Conservation (phyloP, 2,888 invertebrate genomes). For the Hemicrepidius hirtus region DNA sequence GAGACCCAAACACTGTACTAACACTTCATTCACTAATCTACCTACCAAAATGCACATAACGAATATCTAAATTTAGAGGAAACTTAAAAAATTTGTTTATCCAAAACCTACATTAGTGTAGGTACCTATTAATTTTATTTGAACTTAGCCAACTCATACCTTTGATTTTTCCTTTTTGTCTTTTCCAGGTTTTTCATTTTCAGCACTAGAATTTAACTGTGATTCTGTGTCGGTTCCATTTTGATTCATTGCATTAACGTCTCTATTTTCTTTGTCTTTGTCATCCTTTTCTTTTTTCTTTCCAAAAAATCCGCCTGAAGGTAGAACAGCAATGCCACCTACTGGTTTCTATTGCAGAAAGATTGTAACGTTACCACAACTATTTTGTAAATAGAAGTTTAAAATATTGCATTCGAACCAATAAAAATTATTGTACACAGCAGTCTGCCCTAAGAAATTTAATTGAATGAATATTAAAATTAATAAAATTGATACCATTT, state of each 20-base stretch:
- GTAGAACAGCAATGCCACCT: conserved; percentile 89
- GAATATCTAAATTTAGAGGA: too few relatives aligned
- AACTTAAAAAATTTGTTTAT: too few relatives aligned
- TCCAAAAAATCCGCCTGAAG: conserved; percentile 78
- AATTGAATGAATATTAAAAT: neutral
- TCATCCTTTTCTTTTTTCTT: conserved; percentile 77
- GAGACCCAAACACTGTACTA: too few relatives aligned
- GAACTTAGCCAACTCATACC: conserved; percentile 64
- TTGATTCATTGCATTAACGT: conserved; percentile 68
- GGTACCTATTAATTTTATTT: neutral
- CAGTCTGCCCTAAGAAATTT: too few relatives aligned
- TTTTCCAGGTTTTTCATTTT: conserved; percentile 70
- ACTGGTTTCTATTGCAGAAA: conserved; percentile 83
- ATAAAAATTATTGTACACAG: neutral
- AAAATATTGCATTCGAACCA: neutral
- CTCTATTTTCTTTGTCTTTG: conserved; percentile 75
- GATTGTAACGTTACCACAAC: neutral
- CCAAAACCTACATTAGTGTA: too few relatives aligned
- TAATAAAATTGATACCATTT: too few relatives aligned
- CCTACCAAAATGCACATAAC: too few relatives aligned
- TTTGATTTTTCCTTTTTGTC: conserved; percentile 73
- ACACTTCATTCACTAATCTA: too few relatives aligned
- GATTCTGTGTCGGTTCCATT: conserved; percentile 69
- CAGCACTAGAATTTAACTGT: conserved; percentile 65
- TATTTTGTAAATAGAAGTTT: neutral